Conservation (phyloP, 2,888 invertebrate genomes). For the Lithophane leautieri region DNA sequence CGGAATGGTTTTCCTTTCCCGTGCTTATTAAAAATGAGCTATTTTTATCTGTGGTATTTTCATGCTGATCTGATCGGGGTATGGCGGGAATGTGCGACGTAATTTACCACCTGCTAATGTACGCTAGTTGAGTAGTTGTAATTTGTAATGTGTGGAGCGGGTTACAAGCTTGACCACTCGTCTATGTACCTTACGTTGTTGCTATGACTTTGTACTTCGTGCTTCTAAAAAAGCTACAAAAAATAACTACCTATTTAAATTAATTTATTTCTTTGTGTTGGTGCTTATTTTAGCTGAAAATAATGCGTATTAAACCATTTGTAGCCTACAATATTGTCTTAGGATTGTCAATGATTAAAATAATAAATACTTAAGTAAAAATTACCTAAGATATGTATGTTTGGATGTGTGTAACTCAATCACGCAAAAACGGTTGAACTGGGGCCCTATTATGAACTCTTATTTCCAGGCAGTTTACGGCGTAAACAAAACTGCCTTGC, state of each 20-base stretch:
- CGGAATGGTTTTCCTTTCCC: slow-evolving; percentile 12
- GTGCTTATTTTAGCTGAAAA: not conserved
- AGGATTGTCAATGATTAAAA: not conserved
- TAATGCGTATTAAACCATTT: not conserved
- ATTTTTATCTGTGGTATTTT: slow-evolving; percentile 46
- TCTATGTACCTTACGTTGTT: not conserved
- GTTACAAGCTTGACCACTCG: slow-evolving; percentile 24
- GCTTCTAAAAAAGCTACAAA: not conserved
- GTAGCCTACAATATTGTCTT: not conserved
- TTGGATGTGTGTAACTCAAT: no score
- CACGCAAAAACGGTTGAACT: no score
- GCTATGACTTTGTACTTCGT: no score
- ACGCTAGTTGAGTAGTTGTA: no score
- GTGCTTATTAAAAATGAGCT: slow-evolving; percentile 12
- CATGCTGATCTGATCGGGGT: slow-evolving; percentile 39
- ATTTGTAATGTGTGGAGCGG: slow-evolving; percentile 18
- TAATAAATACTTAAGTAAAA: not conserved
- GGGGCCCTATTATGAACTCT: no score
- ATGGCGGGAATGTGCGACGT: slow-evolving; percentile 38
- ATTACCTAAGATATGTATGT: no score
- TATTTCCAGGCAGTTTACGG: no score
- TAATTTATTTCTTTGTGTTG: not conserved
- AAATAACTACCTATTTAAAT: not conserved
- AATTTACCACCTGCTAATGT: slow-evolving; percentile 42
- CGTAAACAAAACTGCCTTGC: no score